Evolutionary conservation across 2,113 vertebrate species (phyloP), one percentile per base, ranked within the genome.

Genomic region (Trogon melanurus): DNA sequence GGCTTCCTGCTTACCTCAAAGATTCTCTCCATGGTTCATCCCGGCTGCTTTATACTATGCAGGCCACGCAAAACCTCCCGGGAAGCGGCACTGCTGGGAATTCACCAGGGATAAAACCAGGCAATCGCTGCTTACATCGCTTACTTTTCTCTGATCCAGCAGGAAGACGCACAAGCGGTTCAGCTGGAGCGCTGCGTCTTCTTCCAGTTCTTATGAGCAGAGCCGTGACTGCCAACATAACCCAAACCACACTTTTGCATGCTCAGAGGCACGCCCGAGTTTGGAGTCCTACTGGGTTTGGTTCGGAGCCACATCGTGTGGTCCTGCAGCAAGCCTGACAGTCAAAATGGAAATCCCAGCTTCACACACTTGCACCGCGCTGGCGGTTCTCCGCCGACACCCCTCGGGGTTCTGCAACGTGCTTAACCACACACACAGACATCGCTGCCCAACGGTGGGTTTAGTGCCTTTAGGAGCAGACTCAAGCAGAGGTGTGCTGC

Each of bases 321-420:
- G 71, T 60, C 41, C 79, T 64, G 67, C 47, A 83, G 78, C 2
- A 14, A 79, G 48, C 9, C 0, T 1, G 4, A 25, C 47, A 66
- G 29, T 19, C 45, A 44, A 5, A 1, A 4, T 5, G n/a, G 25
- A 67, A 88, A 76, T 62, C 4, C 36, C 30, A 65, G 2, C 82
- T 41, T 29, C 7, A 50, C 6, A 38, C 19, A 6, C 36, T 34
- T 26, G 13, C 32, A n/a, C 1, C 0, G 0, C 3, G 12, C 0
- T 76, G 54, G 58, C 85, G 85, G n/a, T 44, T 51, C 50, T 60
- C 13, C 34, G 5, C 34, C 26, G 20, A 17, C 29, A 60, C 7
- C 0, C 6, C 18, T 6, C 48, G 9, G 0, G 8, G 44, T 16
- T 91, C 87, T 50, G 36, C 14, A 18, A 12, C 0, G 0, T 16